These are phyloP conservation scores for Drosophila koepferae DNA, from an alignment of 2,888 invertebrate species.

Conservation along the genomic window DNA sequence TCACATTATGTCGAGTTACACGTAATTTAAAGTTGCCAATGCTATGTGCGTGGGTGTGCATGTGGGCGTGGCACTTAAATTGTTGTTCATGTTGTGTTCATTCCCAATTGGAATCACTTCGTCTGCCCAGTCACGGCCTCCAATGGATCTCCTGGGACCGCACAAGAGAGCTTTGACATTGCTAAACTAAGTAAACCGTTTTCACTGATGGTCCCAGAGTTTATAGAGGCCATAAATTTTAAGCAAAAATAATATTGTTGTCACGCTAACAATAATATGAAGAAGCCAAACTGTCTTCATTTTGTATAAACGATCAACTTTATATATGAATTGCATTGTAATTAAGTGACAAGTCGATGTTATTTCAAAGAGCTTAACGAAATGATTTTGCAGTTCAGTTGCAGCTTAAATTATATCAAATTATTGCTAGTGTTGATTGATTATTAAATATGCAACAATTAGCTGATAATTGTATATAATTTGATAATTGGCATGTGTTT, in stretches of 20 bases:
- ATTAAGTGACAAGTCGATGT: background rate
- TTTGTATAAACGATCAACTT: background rate
- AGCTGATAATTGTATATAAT: background rate
- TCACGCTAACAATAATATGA: conserved; percentile 10
- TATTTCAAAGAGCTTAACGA: background rate
- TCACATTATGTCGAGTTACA: conserved; percentile 30
- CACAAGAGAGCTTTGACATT: conserved; percentile 26
- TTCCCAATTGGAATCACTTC: conserved; percentile 30
- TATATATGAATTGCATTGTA: background rate
- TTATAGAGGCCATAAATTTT: conserved; percentile 11
- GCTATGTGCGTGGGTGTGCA: conserved; percentile 9
- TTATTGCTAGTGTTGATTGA: background rate
- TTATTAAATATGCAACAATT: background rate
- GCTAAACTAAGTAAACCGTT: conserved; percentile 20
- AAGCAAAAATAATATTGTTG: conserved; percentile 7
- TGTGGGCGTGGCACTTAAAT: conserved; percentile 44
- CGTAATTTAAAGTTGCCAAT: conserved; percentile 50
- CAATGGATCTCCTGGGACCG: conserved; percentile 37
- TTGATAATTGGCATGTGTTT: background rate
- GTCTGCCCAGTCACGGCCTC: conserved; percentile 17
- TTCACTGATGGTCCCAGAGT: background rate
- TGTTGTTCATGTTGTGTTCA: conserved; percentile 29
- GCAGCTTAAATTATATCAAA: background rate
- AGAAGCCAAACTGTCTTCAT: background rate
- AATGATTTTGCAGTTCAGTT: background rate